phyloP scores from a whole-genome alignment of 2,797 vertebrate genomes.

The Manis crassicaudata region DNA sequence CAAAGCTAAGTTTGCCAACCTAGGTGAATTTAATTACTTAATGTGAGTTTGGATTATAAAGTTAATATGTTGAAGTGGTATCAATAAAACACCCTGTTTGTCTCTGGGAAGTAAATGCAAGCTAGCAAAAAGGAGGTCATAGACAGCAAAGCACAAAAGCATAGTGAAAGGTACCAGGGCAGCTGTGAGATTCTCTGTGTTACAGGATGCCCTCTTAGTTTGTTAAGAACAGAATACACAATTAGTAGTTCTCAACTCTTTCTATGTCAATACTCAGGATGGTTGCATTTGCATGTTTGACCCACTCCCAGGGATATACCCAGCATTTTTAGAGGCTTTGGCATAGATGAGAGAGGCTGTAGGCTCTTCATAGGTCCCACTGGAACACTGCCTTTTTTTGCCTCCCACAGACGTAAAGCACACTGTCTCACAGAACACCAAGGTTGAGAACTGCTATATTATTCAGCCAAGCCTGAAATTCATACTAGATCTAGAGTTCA shows the following conservation, averaged over 20 bases:
- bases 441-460: neutral
- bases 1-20: neutral
- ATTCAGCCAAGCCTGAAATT: conserved; percentile 23
- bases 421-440: neutral
- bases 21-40: neutral
- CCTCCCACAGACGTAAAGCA: neutral
- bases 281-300: neutral
- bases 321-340: neutral
- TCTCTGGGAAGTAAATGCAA: conserved; percentile 14
- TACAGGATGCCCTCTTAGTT: neutral
- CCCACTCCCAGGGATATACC: neutral
- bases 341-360: neutral
- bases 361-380: neutral
- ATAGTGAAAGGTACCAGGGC: neutral
- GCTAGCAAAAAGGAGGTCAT: neutral
- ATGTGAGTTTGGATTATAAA: neutral
- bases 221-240: neutral
- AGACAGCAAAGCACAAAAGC: neutral
- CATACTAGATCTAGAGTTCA: neutral
- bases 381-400: neutral
- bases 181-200: conserved; percentile 26
- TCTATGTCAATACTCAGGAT: neutral
- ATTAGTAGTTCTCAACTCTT: neutral
- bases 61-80: neutral
- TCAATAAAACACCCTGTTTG: neutral